Evolutionary conservation across 2,113 vertebrate genomes (phyloP).

Genomic region (Bubalus kerabau): DNA sequence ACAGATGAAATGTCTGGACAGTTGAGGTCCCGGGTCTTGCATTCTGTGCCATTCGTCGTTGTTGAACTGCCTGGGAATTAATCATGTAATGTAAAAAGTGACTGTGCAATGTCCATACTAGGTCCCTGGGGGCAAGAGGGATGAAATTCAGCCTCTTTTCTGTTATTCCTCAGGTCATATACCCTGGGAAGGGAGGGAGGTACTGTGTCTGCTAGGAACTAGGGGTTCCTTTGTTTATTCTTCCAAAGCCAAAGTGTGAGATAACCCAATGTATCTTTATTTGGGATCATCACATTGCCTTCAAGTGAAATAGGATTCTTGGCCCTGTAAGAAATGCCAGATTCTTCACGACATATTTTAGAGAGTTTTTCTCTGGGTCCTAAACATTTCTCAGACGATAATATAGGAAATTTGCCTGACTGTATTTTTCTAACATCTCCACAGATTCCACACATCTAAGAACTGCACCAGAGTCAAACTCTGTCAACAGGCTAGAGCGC

Average conservation of each 20-base stretch:
- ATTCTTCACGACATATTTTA: background rate
- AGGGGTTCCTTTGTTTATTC: background rate
- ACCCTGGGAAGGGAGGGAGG: background rate
- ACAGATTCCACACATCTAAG: background rate
- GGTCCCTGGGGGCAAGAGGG: no score
- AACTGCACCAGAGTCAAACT: background rate
- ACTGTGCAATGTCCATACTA: background rate
- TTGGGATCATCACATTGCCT: background rate
- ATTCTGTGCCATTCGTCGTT: background rate
- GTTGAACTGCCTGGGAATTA: background rate
- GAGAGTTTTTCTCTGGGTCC: background rate
- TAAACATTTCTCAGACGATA: background rate
- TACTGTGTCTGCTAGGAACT: background rate
- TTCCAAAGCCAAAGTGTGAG: background rate
- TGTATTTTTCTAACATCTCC: background rate
- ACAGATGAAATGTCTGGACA: background rate
- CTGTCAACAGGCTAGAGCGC: background rate
- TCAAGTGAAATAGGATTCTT: background rate
- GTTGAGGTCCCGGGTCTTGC: background rate
- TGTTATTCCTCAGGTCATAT: background rate
- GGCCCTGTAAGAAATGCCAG: background rate
- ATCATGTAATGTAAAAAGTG: background rate
- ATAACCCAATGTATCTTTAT: background rate
- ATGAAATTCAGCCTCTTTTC: background rate
- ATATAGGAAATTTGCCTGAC: background rate